Conservation (phyloP, 2,797 vertebrate species). For the Columba guinea region DNA sequence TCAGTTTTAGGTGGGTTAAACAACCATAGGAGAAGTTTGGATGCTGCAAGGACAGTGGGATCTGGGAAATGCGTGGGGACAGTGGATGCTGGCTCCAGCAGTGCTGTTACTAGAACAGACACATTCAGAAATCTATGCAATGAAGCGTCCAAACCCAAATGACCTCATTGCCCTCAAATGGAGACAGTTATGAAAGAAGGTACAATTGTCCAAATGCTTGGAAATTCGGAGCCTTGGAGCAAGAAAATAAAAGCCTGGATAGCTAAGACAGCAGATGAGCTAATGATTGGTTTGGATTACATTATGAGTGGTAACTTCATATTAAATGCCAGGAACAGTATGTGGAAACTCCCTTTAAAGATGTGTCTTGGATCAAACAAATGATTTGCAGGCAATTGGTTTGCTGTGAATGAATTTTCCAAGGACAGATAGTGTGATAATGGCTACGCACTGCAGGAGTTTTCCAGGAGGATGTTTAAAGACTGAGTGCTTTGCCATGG, state of each 20-base stretch:
- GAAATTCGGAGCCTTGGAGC: neutral
- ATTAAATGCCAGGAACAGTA: neutral
- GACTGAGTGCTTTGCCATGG: accelerated
- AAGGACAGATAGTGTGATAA: neutral
- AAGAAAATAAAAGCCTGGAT: neutral
- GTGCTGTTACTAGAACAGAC: neutral
- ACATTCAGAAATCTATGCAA: neutral
- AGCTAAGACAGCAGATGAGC: constrained; percentile 7
- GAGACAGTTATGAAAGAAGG: neutral
- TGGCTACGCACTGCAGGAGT: neutral
- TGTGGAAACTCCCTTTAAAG: constrained; percentile 9
- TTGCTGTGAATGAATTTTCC: neutral
- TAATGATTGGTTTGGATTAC: neutral
- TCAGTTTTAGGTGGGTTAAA: neutral
- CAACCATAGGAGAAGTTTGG: neutral
- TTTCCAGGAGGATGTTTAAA: neutral
- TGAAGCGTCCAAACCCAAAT: neutral
- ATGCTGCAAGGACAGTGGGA: neutral
- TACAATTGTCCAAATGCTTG: neutral
- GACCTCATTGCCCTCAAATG: neutral
- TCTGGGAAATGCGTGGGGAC: neutral
- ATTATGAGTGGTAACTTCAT: constrained; percentile 8
- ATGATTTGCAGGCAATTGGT: neutral
- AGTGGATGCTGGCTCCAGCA: neutral
- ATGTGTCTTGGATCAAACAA: constrained; percentile 12